Percentiles rank a stretch among this genome's conserved stretches.
Evolutionary conservation across 2,888 invertebrate species (phyloP).

Genomic region (Pristionchus mayeri): DNA sequence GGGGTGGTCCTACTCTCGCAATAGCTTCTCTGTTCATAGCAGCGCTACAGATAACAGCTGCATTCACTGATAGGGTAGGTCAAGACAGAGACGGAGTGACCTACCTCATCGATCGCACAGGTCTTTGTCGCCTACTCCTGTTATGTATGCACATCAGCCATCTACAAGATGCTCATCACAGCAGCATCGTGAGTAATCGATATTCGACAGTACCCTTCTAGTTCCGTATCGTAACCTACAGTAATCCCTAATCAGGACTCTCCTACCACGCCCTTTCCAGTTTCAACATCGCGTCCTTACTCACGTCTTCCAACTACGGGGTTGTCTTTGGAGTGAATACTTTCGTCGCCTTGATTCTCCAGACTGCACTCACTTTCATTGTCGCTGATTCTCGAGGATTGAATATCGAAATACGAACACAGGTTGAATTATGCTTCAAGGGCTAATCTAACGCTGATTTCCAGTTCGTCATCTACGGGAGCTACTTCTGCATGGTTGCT

Average conservation of each 20-base stretch:
- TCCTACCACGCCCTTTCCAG: slow-evolving; percentile 78
- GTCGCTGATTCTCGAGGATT: slow-evolving; percentile 80
- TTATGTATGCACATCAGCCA: slow-evolving; percentile 85
- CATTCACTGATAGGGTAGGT: slow-evolving; percentile 77
- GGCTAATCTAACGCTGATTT: background rate
- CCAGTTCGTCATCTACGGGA: slow-evolving; percentile 41
- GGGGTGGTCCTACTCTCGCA: slow-evolving; percentile 80
- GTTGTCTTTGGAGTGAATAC: slow-evolving; percentile 93
- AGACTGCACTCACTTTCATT: slow-evolving; percentile 85
- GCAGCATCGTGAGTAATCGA: slow-evolving; percentile 84
- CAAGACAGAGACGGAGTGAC: background rate
- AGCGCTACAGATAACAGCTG: slow-evolving; percentile 79
- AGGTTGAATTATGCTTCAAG: slow-evolving; percentile 66
- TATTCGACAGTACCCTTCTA: no score
- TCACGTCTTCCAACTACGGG: slow-evolving; percentile 89
- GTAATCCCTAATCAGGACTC: slow-evolving; percentile 49
- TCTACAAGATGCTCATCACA: slow-evolving; percentile 88
- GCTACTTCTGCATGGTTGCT: slow-evolving; percentile 24
- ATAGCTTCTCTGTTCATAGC: slow-evolving; percentile 79
- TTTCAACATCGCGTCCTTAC: slow-evolving; percentile 88
- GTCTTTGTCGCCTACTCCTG: slow-evolving; percentile 85
- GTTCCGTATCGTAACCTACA: no score
- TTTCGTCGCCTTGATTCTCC: slow-evolving; percentile 85
- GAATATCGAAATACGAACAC: slow-evolving; percentile 74
- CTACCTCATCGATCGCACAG: slow-evolving; percentile 70